Evolutionary conservation across 35 echinoderm and acorn worm species (phyloP).

Genomic region (Apostichopus californicus): DNA sequence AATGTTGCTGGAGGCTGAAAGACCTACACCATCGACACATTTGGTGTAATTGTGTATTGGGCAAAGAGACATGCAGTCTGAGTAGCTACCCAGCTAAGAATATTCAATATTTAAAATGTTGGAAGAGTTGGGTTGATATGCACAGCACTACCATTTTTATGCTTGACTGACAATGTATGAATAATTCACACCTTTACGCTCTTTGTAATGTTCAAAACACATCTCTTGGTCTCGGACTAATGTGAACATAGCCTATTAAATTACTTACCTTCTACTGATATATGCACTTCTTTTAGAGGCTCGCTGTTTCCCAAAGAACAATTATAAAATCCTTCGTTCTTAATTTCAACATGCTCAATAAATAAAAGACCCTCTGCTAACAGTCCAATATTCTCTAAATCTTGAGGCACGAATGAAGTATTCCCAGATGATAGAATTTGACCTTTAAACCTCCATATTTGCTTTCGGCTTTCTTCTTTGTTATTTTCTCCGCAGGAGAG

Average conservation of each 20-base stretch:
- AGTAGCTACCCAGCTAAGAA: too few species aligned
- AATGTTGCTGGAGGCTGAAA: neutral
- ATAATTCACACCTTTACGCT: too few species aligned
- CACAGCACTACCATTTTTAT: too few species aligned
- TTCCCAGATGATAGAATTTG: neutral
- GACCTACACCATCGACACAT: neutral
- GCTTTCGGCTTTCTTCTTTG: neutral
- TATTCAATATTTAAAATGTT: too few species aligned
- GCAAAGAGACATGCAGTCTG: too few species aligned
- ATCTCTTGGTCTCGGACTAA: too few species aligned
- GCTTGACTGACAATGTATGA: too few species aligned
- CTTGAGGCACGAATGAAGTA: neutral
- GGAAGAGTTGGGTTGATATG: too few species aligned
- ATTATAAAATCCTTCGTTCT: neutral
- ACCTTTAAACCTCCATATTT: neutral
- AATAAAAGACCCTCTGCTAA: neutral
- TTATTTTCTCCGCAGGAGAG: neutral
- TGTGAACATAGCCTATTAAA: too few species aligned
- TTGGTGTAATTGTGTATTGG: neutral
- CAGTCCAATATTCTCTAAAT: neutral
- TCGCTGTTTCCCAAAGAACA: neutral
- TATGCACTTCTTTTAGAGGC: neutral
- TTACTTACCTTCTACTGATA: slow-evolving; percentile 10
- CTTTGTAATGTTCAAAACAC: too few species aligned
- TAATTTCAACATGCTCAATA: neutral